phyloP scores from a whole-genome alignment of 1,140 invertebrate species.

The Drosophila obscura region DNA sequence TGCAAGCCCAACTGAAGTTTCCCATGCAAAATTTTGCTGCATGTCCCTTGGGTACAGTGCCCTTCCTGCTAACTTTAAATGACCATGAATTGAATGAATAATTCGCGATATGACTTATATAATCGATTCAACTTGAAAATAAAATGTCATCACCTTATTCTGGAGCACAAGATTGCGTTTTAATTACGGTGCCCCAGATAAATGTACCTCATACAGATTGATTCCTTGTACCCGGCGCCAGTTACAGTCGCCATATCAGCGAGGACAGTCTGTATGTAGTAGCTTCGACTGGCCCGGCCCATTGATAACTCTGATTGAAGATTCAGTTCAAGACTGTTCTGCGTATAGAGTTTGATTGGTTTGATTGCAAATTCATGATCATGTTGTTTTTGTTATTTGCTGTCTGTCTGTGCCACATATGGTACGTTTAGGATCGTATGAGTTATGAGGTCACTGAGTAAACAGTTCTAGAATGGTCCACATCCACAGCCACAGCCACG shows the following conservation, averaged over 20 bases:
- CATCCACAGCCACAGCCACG: conserved; percentile 21
- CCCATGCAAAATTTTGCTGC: no score
- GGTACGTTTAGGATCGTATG: conserved; percentile 18
- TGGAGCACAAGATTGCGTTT: conserved; percentile 1
- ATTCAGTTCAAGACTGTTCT: conserved; percentile 61
- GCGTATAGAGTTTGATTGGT: no score
- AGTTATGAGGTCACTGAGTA: conserved; percentile 74
- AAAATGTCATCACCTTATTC: neutral
- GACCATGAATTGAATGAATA: no score
- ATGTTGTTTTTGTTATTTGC: conserved; percentile 5
- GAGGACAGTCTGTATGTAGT: conserved; percentile 30
- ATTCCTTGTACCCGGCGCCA: conserved; percentile 21
- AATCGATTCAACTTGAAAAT: no score
- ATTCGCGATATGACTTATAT: no score
- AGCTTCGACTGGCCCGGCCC: neutral
- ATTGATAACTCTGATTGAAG: conserved; percentile 63
- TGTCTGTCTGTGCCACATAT: conserved; percentile 37
- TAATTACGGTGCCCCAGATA: conserved; percentile 40
- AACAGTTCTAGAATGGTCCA: conserved; percentile 60
- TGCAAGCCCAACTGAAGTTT: neutral
- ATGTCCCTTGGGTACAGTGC: no score
- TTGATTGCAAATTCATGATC: conserved; percentile 47
- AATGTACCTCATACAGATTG: neutral
- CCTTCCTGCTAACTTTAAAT: no score
- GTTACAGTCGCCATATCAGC: conserved; percentile 44